Conservation (phyloP, 2,888 invertebrate genomes). For the Hyposoter dolosus region DNA sequence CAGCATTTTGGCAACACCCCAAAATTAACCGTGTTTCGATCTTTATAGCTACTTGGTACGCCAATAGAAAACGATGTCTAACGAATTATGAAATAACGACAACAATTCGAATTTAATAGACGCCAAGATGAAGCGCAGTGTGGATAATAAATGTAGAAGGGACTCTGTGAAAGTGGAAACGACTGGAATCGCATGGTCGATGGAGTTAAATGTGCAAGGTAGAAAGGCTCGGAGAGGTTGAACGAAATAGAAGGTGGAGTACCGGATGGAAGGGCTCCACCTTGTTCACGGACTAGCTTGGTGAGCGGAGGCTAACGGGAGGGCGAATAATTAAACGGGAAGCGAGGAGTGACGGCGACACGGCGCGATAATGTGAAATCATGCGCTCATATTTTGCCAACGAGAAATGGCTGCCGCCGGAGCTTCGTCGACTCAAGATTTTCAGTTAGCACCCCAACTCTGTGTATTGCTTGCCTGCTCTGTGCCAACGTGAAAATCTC, state of each 20-base stretch:
- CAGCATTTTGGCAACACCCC: not conserved
- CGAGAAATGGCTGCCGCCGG: conserved; percentile 73
- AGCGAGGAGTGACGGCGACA: conserved; percentile 75
- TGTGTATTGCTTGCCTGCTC: not conserved
- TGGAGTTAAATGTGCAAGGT: conserved; percentile 10
- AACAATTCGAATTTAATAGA: conserved; percentile 72
- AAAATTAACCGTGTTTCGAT: not conserved
- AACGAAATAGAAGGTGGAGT: conserved; percentile 27
- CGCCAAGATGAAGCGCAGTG: conserved; percentile 68
- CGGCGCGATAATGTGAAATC: conserved; percentile 77
- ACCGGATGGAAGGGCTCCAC: conserved; percentile 29
- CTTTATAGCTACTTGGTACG: not conserved
- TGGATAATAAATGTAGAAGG: conserved; percentile 46
- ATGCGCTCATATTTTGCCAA: conserved; percentile 76
- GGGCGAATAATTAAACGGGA: conserved; percentile 77
- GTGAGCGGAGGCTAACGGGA: conserved; percentile 17
- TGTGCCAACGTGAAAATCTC: not conserved
- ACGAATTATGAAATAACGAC: not conserved
- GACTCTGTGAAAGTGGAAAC: conserved; percentile 14
- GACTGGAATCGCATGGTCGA: conserved; percentile 25
- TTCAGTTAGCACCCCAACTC: conserved; percentile 31
- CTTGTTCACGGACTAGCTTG: conserved; percentile 18
- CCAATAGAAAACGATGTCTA: not conserved
- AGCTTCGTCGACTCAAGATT: conserved; percentile 59
- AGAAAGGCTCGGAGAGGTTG: conserved; percentile 7